Evolutionary conservation across 1,140 invertebrate species (phyloP).

Genomic region (Drosophila asahinai): DNA sequence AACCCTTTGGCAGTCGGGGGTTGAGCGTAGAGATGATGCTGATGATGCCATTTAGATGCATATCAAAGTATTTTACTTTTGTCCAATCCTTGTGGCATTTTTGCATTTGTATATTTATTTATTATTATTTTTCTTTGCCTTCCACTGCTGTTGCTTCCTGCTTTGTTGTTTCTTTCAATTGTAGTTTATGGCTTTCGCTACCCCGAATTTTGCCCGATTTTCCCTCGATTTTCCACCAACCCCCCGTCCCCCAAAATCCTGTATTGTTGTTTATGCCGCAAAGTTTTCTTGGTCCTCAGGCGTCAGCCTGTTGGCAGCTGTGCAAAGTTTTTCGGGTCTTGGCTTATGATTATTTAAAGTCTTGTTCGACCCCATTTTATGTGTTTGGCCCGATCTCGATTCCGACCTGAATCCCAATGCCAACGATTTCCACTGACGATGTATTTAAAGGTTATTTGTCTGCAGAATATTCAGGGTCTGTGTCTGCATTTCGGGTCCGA

Average conservation of each 20-base stretch:
- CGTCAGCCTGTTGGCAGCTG: slow-evolving; percentile 59
- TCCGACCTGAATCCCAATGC: background rate
- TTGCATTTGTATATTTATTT: slow-evolving; percentile 76
- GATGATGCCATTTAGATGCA: slow-evolving; percentile 82
- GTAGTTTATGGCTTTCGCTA: slow-evolving; percentile 69
- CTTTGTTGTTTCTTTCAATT: slow-evolving; percentile 64
- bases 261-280: slow-evolving; percentile 69
- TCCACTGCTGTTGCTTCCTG: slow-evolving; percentile 35
- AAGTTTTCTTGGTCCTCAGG: slow-evolving; percentile 69
- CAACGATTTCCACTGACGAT: background rate
- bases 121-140: slow-evolving; percentile 57
- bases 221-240: background rate
- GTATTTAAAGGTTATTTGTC: slow-evolving; percentile 8
- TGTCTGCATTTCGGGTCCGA: too few relatives aligned
- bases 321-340: slow-evolving; percentile 53
- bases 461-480: background rate
- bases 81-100: slow-evolving; percentile 77
- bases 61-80: slow-evolving; percentile 81
- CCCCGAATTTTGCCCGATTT: slow-evolving; percentile 12
- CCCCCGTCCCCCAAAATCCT: background rate
- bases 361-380: slow-evolving; percentile 42
- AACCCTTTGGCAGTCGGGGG: slow-evolving; percentile 29
- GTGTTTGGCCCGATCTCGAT: slow-evolving; percentile 1
- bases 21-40: slow-evolving; percentile 54
- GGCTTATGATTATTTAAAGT: slow-evolving; percentile 64